These are phyloP conservation scores for Vanessa atalanta DNA, from an alignment of 1,140 invertebrate species.

Conservation along the genomic window DNA sequence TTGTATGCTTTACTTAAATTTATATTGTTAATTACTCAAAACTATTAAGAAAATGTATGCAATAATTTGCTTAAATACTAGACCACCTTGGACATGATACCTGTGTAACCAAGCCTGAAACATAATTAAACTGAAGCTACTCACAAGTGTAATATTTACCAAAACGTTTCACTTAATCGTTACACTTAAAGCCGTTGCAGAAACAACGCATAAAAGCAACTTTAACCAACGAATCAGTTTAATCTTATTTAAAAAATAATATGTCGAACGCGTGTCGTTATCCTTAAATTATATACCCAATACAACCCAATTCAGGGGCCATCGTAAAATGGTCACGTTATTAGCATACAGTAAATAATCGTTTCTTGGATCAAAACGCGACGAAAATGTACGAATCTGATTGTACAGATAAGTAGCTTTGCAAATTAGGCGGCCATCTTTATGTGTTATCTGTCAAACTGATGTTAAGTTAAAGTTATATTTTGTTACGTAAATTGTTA, in stretches of 20 bases:
- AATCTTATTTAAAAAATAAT: background rate
- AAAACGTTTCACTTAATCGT: too few relatives aligned
- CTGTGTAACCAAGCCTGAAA: too few relatives aligned
- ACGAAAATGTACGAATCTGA: slow-evolving; percentile 56
- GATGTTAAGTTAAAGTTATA: slow-evolving; percentile 10
- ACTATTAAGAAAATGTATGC: too few relatives aligned
- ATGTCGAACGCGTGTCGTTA: background rate
- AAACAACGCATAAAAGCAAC: too few relatives aligned
- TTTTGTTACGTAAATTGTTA: background rate
- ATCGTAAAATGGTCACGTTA: slow-evolving; percentile 64
- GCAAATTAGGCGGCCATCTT: slow-evolving; percentile 63
- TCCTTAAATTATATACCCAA: slow-evolving; percentile 14
- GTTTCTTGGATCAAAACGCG: slow-evolving; percentile 66
- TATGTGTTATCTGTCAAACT: slow-evolving; percentile 53
- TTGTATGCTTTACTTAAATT: too few relatives aligned
- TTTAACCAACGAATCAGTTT: background rate
- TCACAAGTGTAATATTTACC: too few relatives aligned
- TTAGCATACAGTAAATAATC: slow-evolving; percentile 69
- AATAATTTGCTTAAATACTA: too few relatives aligned
- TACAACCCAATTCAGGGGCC: slow-evolving; percentile 36
- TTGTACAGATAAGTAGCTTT: slow-evolving; percentile 67
- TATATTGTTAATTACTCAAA: too few relatives aligned
- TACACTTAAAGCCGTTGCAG: too few relatives aligned
- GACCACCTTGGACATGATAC: too few relatives aligned
- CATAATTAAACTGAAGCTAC: too few relatives aligned